These are phyloP conservation scores for Dendrolimus pini DNA, from an alignment of 2,888 invertebrate genomes.

Conservation along the genomic window DNA sequence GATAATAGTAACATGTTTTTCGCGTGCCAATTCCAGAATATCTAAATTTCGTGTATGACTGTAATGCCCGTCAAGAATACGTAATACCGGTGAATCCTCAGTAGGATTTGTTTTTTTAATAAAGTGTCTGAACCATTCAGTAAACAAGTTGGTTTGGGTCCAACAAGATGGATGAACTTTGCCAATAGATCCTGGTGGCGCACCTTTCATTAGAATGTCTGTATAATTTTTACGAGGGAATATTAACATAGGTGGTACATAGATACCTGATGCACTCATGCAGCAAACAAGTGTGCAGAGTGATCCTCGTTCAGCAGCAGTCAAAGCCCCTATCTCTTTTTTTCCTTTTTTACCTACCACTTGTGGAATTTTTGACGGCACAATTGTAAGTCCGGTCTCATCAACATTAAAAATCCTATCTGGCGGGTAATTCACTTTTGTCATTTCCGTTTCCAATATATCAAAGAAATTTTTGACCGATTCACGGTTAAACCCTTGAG, in stretches of 20 bases:
- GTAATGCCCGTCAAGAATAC: conserved; percentile 1
- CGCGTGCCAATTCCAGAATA: background rate
- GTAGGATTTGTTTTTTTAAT: background rate
- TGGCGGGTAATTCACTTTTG: conserved; percentile 2
- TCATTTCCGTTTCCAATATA: background rate
- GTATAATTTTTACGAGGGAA: conserved; percentile 25
- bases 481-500: too few species aligned
- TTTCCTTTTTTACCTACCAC: conserved; percentile 10
- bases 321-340: conserved; percentile 6
- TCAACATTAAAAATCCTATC: conserved; percentile 2
- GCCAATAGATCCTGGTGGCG: conserved; percentile 21
- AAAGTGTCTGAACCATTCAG: conserved; percentile 3
- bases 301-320: conserved; percentile 3
- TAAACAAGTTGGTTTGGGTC: conserved; percentile 14
- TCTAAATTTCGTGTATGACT: background rate
- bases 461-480: too few species aligned
- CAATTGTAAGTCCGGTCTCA: conserved; percentile 5
- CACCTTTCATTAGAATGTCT: conserved; percentile 22
- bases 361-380: conserved; percentile 11
- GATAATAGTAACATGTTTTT: background rate
- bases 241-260: conserved; percentile 18
- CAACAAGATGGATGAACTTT: conserved; percentile 22
- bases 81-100: conserved; percentile 1
- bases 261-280: conserved; percentile 20
- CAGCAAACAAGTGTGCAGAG: conserved; percentile 16